phyloP scores from a whole-genome alignment of 2,888 invertebrate species.

The Cybosia mesomella region DNA sequence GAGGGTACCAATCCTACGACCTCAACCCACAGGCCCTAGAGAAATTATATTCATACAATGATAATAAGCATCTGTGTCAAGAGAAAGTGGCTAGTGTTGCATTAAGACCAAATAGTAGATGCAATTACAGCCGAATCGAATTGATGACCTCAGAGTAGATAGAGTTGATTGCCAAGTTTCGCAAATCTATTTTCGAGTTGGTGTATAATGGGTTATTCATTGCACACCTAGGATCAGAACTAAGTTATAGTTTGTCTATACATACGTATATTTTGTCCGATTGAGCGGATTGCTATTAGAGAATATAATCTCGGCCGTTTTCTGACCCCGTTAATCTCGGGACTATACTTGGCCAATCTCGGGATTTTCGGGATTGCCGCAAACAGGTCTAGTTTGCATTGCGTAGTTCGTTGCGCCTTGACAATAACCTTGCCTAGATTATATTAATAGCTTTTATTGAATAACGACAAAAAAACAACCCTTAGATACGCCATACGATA shows the following conservation, averaged over 20 bases:
- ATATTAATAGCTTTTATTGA: too few species aligned
- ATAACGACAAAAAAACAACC: too few species aligned
- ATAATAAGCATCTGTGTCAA: slow-evolving; percentile 30
- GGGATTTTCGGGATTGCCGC: too few species aligned
- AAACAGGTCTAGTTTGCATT: too few species aligned
- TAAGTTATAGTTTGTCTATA: slow-evolving; percentile 16
- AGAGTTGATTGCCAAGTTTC: slow-evolving; percentile 66
- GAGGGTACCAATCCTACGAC: slow-evolving; percentile 65
- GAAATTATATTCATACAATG: slow-evolving; percentile 40
- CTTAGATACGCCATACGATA: too few species aligned
- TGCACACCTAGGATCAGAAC: slow-evolving; percentile 30
- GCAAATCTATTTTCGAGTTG: slow-evolving; percentile 62
- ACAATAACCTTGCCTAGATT: too few species aligned
- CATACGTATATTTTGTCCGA: too few species aligned
- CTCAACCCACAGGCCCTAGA: slow-evolving; percentile 66
- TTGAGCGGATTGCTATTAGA: neutral
- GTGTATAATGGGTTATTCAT: slow-evolving; percentile 36
- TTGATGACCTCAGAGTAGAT: slow-evolving; percentile 61
- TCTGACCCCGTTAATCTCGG: too few species aligned
- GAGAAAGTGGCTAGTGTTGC: slow-evolving; percentile 36
- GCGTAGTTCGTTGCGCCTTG: too few species aligned
- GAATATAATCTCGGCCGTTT: too few species aligned
- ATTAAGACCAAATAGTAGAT: slow-evolving; percentile 27
- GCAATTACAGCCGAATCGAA: slow-evolving; percentile 44
- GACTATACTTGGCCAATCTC: too few species aligned